Evolutionary conservation across 2,797 vertebrate genomes (phyloP).

Genomic region (Sparidentex hasta): DNA sequence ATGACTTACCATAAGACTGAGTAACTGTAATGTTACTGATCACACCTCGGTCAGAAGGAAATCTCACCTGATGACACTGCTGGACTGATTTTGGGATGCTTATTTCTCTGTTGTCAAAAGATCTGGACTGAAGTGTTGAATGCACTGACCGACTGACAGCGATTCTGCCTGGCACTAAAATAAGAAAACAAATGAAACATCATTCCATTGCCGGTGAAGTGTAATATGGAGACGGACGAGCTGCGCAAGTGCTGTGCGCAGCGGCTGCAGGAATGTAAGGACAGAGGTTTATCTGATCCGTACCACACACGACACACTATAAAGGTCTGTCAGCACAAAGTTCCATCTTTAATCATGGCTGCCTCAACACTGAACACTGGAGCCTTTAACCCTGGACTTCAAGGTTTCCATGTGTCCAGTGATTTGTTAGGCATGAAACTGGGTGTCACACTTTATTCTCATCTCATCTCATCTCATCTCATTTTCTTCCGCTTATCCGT

Average conservation of each 20-base stretch:
- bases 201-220: not conserved
- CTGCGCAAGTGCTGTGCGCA: not conserved
- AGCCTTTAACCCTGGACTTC: too few species aligned
- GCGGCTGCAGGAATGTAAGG: conserved; percentile 37
- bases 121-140: not conserved
- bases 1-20: too few species aligned
- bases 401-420: too few species aligned
- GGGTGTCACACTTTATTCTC: too few species aligned
- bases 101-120: not conserved
- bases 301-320: too few species aligned
- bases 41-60: not conserved
- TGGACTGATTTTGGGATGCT: not conserved
- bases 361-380: too few species aligned
- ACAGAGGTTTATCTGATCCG: conserved; percentile 23
- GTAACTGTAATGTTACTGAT: too few species aligned
- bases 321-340: too few species aligned
- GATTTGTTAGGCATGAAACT: too few species aligned
- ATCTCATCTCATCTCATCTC: too few species aligned
- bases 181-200: not conserved
- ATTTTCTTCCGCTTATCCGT: too few species aligned
- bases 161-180: not conserved
- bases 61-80: not conserved
- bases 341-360: too few species aligned
- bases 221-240: not conserved
- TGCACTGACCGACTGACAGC: not conserved